Percentiles rank a stretch among this genome's conserved stretches.
phyloP scores from a whole-genome alignment of 2,113 vertebrate species.

The Tachysurus fulvidraco region DNA sequence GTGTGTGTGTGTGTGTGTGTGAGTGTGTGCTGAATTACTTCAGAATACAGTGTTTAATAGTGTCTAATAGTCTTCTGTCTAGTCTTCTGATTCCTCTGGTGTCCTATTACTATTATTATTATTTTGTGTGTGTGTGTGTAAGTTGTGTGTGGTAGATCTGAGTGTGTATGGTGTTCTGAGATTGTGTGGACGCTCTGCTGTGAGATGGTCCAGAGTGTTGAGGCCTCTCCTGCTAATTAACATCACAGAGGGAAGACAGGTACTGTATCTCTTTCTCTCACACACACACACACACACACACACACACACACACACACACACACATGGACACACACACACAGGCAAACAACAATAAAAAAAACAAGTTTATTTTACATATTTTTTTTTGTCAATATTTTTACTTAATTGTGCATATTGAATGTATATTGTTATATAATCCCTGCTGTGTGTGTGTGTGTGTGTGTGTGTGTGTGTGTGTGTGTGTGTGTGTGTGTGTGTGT shows the following conservation, averaged over 20 bases:
- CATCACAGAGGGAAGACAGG: constrained; percentile 89
- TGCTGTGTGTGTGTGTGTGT: constrained; percentile 21
- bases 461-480: constrained; percentile 30
- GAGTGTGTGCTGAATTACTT: neutral
- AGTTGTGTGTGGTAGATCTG: constrained; percentile 85
- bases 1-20: neutral
- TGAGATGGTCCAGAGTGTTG: constrained; percentile 87
- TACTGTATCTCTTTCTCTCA: constrained; percentile 49
- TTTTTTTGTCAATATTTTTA: neutral
- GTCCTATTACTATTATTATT: neutral
- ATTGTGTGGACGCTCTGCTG: constrained; percentile 59
- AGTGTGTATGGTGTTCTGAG: constrained; percentile 77
- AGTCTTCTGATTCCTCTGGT: neutral
- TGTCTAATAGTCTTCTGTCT: neutral
- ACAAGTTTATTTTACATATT: neutral
- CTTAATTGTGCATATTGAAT: neutral
- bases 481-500: constrained; percentile 36
- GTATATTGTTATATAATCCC: neutral
- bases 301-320: neutral
- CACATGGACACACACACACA: neutral
- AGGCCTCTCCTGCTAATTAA: constrained; percentile 90
- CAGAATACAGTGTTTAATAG: neutral
- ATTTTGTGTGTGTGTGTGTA: constrained; percentile 10
- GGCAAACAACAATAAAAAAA: neutral
- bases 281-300: neutral